Evolutionary conservation across 2,113 vertebrate species (phyloP).

Genomic region (Gnathonemus echidnorhynchus): DNA sequence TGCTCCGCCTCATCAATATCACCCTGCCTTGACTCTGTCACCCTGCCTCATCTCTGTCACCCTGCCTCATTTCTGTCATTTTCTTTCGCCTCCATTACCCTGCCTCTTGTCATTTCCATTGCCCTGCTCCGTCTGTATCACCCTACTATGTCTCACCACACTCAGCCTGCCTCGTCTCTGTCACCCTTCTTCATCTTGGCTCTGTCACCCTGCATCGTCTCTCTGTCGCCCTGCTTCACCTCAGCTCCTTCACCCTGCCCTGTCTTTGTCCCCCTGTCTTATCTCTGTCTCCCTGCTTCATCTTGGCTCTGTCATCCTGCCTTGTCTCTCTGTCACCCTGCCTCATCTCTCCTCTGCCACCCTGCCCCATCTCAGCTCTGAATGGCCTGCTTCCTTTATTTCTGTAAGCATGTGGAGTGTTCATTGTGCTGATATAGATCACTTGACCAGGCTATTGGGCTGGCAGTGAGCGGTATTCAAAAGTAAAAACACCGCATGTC

Average conservation of each 20-base stretch:
- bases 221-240: not conserved
- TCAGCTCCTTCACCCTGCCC: not conserved
- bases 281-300: too few species aligned
- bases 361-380: not conserved
- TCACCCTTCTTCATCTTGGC: not conserved
- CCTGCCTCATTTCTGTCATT: not conserved
- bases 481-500: not conserved
- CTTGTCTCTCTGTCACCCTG: not conserved
- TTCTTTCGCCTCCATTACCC: not conserved
- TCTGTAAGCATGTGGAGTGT: not conserved
- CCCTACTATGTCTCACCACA: not conserved
- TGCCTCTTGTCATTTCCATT: not conserved
- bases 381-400: not conserved
- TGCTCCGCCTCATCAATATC: not conserved
- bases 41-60: not conserved
- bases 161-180: not conserved
- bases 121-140: not conserved
- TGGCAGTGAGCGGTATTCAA: not conserved
- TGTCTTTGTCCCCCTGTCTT: not conserved
- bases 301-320: not conserved
- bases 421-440: not conserved
- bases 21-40: not conserved
- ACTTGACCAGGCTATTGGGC: not conserved
- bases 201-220: not conserved
- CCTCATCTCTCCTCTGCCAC: not conserved